Base-by-base conservation (phyloP, 1,140 invertebrate species). In the Hypothenemus hampei region DNA sequence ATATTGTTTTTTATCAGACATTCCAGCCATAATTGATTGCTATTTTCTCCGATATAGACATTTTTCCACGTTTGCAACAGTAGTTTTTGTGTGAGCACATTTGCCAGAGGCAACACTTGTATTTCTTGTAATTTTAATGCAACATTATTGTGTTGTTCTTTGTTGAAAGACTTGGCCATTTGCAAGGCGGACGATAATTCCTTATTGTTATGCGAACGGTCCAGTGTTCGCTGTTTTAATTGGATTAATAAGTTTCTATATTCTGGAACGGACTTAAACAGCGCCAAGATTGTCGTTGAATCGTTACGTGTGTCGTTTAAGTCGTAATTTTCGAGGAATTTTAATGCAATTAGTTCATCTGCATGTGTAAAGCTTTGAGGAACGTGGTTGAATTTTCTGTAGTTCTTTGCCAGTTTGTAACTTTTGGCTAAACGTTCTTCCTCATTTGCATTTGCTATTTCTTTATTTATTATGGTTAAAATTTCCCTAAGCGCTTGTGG, bases 401-500 rank as follows among this genome's bases (percentile, higher is more conserved):
- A 70, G 13, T 40, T 52, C 16, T 59, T 67, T 5, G 58, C 56
- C 7, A 68, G 36, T 58, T 69, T 69, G 22, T 65, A 54, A 10
- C 63, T 44, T 5, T 36, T 24, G 1, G 63, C 60, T 49, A 65
- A 66, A 7, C 64, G 55, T 36, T 59, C 54, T 16, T 62, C 49
- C n/a, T n/a, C n/a, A n/a, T n/a, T n/a, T n/a, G n/a, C n/a, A n/a
- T n/a, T n/a, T n/a, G n/a, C n/a, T 4, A 67, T 24, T 20, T 59
- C 51, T 7, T 40, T 15, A 23, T 67, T 66, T 20, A 70, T 64
- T 15, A 22, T 43, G 1, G 15, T 26, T 15, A 63, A 24, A 41
- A 67, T 60, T 20, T 35, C 20, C 23, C 26, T 18, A n/a, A 68
- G 52, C 4, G 43, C 16, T 16, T 52, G 26, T 3, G 33, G 24